Percentiles rank a stretch among this genome's conserved stretches.
phyloP scores from a whole-genome alignment of 2,113 vertebrate genomes.

The Hyaena hyaena region DNA sequence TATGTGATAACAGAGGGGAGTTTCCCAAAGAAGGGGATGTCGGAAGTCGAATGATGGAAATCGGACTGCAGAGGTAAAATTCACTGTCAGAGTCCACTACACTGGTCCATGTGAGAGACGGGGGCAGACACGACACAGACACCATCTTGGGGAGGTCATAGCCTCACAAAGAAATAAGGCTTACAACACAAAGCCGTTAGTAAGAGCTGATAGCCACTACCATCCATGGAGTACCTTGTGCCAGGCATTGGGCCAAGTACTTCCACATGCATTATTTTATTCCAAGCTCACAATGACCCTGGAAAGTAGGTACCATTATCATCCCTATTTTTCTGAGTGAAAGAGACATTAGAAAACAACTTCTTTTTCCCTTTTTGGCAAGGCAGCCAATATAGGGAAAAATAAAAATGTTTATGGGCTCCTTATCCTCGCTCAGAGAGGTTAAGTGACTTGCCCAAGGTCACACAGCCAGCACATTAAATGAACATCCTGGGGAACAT shows the following conservation, averaged over 20 bases:
- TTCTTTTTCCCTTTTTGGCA: neutral
- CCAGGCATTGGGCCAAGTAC: neutral
- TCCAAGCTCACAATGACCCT: neutral
- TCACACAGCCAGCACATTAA: conserved; percentile 57
- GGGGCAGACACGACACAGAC: neutral
- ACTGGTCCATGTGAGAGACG: neutral
- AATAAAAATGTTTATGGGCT: conserved; percentile 58
- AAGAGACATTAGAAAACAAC: conserved; percentile 37
- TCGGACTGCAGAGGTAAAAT: neutral
- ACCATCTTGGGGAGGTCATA: neutral
- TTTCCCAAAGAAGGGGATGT: conserved; percentile 30
- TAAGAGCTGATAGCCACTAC: neutral
- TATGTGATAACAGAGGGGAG: neutral
- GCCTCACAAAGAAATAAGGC: neutral
- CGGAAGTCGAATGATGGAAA: neutral
- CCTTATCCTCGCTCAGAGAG: conserved; percentile 41
- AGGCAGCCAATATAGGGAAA: conserved; percentile 17
- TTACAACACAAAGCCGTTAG: neutral
- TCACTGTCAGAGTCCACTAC: neutral
- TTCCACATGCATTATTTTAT: neutral
- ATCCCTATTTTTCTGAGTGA: conserved; percentile 39
- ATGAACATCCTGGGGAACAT: conserved; percentile 26
- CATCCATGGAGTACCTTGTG: neutral
- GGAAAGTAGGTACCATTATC: neutral
- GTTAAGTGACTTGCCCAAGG: conserved; percentile 63